Evolutionary conservation across 2,113 vertebrate genomes (phyloP).

Genomic region (Ploceus nigricollis): DNA sequence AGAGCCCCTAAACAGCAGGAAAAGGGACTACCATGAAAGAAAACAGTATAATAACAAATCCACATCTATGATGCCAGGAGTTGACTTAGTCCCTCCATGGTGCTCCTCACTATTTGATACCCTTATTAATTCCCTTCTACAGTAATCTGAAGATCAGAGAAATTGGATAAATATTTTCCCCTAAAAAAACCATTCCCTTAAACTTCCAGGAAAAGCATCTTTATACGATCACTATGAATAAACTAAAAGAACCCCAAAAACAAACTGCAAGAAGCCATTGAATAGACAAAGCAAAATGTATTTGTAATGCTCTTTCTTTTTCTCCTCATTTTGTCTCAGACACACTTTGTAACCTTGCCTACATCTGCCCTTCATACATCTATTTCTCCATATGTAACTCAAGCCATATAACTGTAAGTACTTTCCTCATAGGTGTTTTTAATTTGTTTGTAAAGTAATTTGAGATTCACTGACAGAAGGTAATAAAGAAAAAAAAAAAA

Average conservation of each 20-base stretch:
- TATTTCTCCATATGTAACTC: not conserved
- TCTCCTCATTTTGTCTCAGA: not conserved
- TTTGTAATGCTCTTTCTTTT: not conserved
- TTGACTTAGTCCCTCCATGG: not conserved
- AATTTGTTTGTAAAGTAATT: conserved; percentile 31
- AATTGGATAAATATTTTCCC: not conserved
- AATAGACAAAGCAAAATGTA: not conserved
- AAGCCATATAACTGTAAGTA: not conserved
- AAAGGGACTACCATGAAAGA: not conserved
- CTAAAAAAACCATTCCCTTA: too few species aligned
- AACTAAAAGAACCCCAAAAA: too few species aligned
- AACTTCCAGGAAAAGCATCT: not conserved
- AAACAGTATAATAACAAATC: not conserved
- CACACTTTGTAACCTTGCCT: not conserved
- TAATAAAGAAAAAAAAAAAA: not conserved
- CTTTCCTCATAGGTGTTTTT: not conserved
- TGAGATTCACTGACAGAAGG: conserved; percentile 29
- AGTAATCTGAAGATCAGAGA: not conserved
- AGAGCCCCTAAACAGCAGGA: not conserved
- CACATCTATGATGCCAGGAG: not conserved
- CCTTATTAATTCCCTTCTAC: not conserved
- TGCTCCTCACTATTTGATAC: not conserved
- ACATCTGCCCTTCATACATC: not conserved
- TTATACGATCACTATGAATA: not conserved
- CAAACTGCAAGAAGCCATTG: not conserved